These are phyloP conservation scores for Catocala nupta DNA, from an alignment of 2,888 invertebrate genomes.

Conservation along the genomic window DNA sequence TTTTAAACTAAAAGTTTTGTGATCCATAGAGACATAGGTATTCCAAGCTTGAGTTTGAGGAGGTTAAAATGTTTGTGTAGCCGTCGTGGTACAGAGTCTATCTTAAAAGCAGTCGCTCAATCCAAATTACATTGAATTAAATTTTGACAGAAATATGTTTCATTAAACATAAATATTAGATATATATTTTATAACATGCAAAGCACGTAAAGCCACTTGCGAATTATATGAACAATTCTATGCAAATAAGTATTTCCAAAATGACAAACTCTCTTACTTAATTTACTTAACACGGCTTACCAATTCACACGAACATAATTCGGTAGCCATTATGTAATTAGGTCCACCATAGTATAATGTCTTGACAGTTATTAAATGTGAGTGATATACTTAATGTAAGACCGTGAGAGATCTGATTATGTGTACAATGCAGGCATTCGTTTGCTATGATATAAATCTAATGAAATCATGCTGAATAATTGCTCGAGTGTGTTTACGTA, in stretches of 20 bases:
- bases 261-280: neutral
- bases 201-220: too few species aligned
- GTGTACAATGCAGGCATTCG: constrained; percentile 33
- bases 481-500: constrained; percentile 15
- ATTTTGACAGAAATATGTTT: too few species aligned
- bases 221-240: neutral
- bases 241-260: neutral
- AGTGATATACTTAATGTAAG: constrained; percentile 32
- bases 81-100: too few species aligned
- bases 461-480: constrained; percentile 41
- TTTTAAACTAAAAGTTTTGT: too few species aligned
- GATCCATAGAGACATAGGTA: too few species aligned
- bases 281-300: neutral
- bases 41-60: too few species aligned
- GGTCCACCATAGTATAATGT: constrained; percentile 30
- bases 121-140: too few species aligned
- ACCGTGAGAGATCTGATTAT: constrained; percentile 44
- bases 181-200: too few species aligned
- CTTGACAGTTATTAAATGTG: constrained; percentile 37
- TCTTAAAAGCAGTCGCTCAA: too few species aligned
- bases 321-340: constrained; percentile 41
- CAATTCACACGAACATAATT: constrained; percentile 40
- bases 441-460: constrained; percentile 28
- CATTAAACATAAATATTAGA: too few species aligned
- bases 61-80: too few species aligned